phyloP scores from a whole-genome alignment of 1,140 invertebrate species.

The Brachystomella parvula region DNA sequence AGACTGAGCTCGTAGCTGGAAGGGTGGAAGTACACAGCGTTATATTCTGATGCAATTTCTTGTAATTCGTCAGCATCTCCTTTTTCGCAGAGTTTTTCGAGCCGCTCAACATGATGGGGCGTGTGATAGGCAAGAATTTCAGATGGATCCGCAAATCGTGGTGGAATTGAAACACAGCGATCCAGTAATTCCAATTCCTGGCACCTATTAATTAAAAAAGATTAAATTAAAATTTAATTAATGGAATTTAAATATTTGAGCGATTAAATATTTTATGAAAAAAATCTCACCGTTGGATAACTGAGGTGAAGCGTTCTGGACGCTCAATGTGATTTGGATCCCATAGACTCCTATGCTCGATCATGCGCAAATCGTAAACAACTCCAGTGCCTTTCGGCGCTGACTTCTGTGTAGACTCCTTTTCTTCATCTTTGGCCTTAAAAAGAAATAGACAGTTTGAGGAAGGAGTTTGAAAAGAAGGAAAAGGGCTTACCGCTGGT shows the following conservation, averaged over 20 bases:
- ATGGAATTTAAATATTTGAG: not conserved
- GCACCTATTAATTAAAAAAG: constrained; percentile 49
- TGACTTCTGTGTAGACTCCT: too few species aligned
- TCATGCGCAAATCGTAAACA: constrained; percentile 66
- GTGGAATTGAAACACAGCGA: constrained; percentile 54
- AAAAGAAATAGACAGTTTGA: too few species aligned
- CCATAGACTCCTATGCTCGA: constrained; percentile 70
- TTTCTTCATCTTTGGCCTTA: too few species aligned
- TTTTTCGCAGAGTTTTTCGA: constrained; percentile 54
- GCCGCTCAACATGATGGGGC: constrained; percentile 53
- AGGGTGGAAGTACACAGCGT: constrained; percentile 77
- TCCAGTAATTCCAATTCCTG: constrained; percentile 62
- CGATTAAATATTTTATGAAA: not conserved
- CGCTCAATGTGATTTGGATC: constrained; percentile 67
- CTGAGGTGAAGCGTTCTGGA: constrained; percentile 16
- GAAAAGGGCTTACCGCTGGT: too few species aligned
- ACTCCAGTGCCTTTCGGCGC: too few species aligned
- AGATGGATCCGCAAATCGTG: constrained; percentile 58
- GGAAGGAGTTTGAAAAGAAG: too few species aligned
- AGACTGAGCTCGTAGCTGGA: constrained; percentile 67
- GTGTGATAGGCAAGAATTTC: constrained; percentile 62
- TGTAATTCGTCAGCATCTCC: constrained; percentile 52
- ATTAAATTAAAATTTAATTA: not conserved
- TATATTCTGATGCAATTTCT: constrained; percentile 54
- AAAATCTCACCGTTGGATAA: constrained; percentile 7